Base-by-base conservation (phyloP, 2,888 invertebrate species). In the Odiellus spinosus region DNA sequence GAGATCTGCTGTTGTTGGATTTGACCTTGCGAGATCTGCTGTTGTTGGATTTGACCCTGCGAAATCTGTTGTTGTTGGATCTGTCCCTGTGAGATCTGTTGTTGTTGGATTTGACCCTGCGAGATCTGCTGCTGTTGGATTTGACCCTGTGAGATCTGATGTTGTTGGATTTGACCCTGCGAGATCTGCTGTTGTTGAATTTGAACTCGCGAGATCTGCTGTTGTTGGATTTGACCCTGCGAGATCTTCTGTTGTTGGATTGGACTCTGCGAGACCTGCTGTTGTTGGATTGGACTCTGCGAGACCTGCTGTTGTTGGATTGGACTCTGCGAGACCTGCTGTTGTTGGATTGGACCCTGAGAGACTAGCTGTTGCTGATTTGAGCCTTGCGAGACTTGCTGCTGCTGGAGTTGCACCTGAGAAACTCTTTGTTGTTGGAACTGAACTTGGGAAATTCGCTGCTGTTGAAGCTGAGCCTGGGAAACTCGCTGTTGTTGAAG, bases 21-120 rank as follows among this genome's bases (percentile, higher is more conserved):
- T n/a, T 51, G 52, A 21, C 47, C 42, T 32, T 47, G 45, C 14
- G 40, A 20, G 35, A 49, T 51, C 21, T 45, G 26, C n/a, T 43
- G 46, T 40, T 41, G 40, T 40, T 38, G 48, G 33, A 50, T 40
- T n/a, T 51, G 52, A 21, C 47, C 42, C 21, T 47, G 45, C 14
- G 40, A 20, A 36, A 49, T 51, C 21, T 45, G 26, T 17, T 43
- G 46, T 40, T 41, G 40, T 40, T 38, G 48, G 33, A 50, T 40
- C 14, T 51, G 52, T 20, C 47, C 42, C 21, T 47, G 45, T 15
- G 40, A 20, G 35, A 49, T 48, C 45, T 42, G 33, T 40, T 44
- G 14, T 15, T 44, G 49, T 39, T 48, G 52, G 15, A 42, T n/a
- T 19, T 51, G 51, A 26, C 45, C 41, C n/a, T 45, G 34, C 4